Evolutionary conservation across 2,888 invertebrate genomes (phyloP).

Genomic region (Stenotaenia linearis): DNA sequence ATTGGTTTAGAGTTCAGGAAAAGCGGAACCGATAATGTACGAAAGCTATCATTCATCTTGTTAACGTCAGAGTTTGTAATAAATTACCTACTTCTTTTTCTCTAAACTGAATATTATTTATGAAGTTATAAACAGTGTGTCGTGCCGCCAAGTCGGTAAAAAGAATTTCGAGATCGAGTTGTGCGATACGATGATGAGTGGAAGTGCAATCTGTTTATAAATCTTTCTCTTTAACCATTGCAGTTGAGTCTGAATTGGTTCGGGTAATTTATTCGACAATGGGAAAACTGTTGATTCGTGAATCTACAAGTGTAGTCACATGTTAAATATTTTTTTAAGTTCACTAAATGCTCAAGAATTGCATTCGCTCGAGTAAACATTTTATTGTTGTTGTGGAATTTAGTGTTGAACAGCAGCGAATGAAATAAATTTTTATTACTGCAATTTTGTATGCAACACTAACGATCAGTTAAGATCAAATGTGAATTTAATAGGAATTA

Average conservation of each 20-base stretch:
- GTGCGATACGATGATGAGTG: constrained; percentile 13
- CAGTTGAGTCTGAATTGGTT: neutral
- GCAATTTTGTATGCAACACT: too few species aligned
- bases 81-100: neutral
- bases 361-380: too few species aligned
- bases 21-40: constrained; percentile 22
- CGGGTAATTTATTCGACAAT: constrained; percentile 3
- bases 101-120: neutral
- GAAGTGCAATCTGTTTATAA: constrained; percentile 10
- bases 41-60: constrained; percentile 16
- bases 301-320: neutral
- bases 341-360: neutral
- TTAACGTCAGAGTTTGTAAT: constrained; percentile 23
- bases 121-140: constrained; percentile 13
- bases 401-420: too few species aligned
- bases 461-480: too few species aligned
- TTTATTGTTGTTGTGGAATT: too few species aligned
- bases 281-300: neutral
- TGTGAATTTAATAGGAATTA: too few species aligned
- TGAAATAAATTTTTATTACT: too few species aligned
- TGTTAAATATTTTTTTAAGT: neutral
- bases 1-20: constrained; percentile 23
- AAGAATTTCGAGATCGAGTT: neutral
- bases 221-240: neutral
- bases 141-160: neutral